phyloP scores from a whole-genome alignment of 2,888 invertebrate species.

The Cosmopolites sordidus region DNA sequence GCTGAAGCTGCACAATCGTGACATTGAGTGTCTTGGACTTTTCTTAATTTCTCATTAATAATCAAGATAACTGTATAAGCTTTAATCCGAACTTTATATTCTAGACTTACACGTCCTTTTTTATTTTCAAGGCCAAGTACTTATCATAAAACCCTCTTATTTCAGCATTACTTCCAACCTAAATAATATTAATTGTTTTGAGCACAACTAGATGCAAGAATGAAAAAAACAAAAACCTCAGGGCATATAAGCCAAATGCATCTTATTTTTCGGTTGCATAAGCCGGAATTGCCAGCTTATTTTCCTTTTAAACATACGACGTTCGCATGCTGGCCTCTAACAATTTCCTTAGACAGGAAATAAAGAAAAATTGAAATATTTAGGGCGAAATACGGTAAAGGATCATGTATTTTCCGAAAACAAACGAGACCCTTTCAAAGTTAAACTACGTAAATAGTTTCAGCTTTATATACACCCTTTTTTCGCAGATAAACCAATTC shows the following conservation, averaged over 20 bases:
- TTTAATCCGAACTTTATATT: no score
- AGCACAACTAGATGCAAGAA: slow-evolving; percentile 11
- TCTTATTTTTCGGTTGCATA: slow-evolving; percentile 24
- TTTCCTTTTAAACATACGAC: slow-evolving; percentile 6
- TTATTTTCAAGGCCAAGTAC: no score
- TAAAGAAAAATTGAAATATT: neutral
- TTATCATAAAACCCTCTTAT: no score
- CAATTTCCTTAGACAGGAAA: neutral
- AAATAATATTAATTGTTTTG: no score
- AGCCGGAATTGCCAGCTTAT: slow-evolving; percentile 17
- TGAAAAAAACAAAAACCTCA: slow-evolving; percentile 4
- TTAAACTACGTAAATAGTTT: neutral
- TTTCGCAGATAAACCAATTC: no score
- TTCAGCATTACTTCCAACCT: no score
- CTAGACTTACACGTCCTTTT: no score
- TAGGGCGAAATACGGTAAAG: neutral
- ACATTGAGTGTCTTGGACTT: no score
- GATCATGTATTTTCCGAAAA: neutral
- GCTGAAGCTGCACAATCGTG: no score
- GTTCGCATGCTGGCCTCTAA: slow-evolving; percentile 3
- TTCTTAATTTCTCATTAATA: no score
- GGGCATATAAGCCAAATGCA: neutral
- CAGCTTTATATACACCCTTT: no score
- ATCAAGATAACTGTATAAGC: no score
- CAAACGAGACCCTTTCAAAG: neutral